phyloP scores from a whole-genome alignment of 2,888 invertebrate species.

The Desoria tigrina region DNA sequence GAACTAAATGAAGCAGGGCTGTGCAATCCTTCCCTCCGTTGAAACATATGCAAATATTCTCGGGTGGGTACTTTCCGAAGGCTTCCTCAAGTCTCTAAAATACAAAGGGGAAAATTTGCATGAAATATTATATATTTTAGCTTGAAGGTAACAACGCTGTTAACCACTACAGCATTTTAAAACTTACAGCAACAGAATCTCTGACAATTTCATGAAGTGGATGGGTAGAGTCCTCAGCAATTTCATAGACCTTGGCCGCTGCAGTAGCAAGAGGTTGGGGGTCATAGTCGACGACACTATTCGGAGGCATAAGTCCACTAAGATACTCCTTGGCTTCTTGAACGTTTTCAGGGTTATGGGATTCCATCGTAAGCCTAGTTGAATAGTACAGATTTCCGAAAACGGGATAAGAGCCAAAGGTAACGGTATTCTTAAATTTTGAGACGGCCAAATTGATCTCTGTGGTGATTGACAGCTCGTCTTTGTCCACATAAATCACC shows the following conservation, averaged over 20 bases:
- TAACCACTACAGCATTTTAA: no score
- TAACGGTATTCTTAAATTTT: slow-evolving; percentile 59
- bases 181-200: slow-evolving; percentile 53
- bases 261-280: slow-evolving; percentile 56
- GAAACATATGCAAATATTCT: slow-evolving; percentile 85
- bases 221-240: slow-evolving; percentile 39
- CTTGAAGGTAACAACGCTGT: not conserved
- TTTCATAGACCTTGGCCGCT: slow-evolving; percentile 48
- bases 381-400: slow-evolving; percentile 60
- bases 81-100: slow-evolving; percentile 65
- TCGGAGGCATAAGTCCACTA: slow-evolving; percentile 56
- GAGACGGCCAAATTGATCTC: slow-evolving; percentile 59
- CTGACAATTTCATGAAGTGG: slow-evolving; percentile 48
- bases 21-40: slow-evolving; percentile 99
- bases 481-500: slow-evolving; percentile 54
- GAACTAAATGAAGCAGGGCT: slow-evolving; percentile 74
- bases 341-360: slow-evolving; percentile 56
- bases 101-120: not conserved
- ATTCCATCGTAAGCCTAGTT: slow-evolving; percentile 62
- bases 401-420: slow-evolving; percentile 65
- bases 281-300: slow-evolving; percentile 60
- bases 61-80: slow-evolving; percentile 65
- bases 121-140: not conserved
- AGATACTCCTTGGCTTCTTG: slow-evolving; percentile 57
- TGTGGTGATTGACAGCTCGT: slow-evolving; percentile 57